Conservation (phyloP, 2,797 vertebrate genomes). For the Peromyscus nudipes region DNA sequence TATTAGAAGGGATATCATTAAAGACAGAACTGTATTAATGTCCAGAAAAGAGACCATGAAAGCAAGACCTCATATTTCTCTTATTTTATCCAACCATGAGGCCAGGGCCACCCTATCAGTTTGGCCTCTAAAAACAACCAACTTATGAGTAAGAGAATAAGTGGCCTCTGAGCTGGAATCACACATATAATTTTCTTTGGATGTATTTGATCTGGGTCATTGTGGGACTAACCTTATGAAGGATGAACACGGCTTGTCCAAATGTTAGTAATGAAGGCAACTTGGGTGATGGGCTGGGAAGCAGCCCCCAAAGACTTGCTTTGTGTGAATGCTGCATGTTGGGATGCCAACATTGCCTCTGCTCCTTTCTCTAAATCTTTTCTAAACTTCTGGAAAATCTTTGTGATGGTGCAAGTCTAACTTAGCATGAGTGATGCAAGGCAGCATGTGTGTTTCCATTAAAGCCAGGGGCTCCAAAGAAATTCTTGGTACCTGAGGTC, state of each 20-base stretch:
- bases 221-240: not conserved
- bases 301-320: not conserved
- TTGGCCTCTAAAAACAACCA: not conserved
- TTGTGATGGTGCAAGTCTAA: not conserved
- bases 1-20: slow-evolving; percentile 45
- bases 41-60: slow-evolving; percentile 29
- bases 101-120: not conserved
- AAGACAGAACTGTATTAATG: not conserved
- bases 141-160: not conserved
- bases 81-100: not conserved
- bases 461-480: not conserved
- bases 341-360: not conserved
- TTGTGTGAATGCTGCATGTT: not conserved
- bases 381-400: not conserved
- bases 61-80: not conserved
- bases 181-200: not conserved
- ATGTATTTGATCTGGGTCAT: not conserved
- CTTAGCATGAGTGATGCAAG: not conserved
- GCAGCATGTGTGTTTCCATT: not conserved
- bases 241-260: not conserved
- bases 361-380: not conserved
- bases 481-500: not conserved
- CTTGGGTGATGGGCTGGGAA: not conserved
- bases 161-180: not conserved
- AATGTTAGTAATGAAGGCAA: not conserved